phyloP scores from a whole-genome alignment of 2,888 invertebrate species.

The Trachelus troglodyta region DNA sequence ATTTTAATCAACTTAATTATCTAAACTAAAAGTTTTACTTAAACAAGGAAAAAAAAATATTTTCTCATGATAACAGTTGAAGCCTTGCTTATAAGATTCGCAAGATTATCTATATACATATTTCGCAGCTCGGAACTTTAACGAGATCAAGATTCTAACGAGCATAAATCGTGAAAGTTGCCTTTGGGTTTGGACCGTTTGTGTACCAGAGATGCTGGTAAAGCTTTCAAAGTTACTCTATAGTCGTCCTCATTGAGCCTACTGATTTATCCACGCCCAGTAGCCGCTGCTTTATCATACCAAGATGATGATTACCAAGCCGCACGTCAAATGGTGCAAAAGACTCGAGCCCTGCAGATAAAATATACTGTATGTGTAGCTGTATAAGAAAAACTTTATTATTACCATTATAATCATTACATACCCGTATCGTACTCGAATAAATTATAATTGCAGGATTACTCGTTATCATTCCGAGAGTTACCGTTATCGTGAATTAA shows the following conservation, averaged over 20 bases:
- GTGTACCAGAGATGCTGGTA: slow-evolving; percentile 6
- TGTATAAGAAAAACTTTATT: background rate
- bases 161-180: background rate
- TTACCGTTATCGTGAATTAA: background rate
- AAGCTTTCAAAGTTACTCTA: slow-evolving; percentile 23
- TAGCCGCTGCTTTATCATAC: slow-evolving; percentile 60
- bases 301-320: slow-evolving; percentile 58
- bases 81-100: background rate
- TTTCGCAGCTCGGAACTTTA: background rate
- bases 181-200: background rate
- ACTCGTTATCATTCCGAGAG: slow-evolving; percentile 26
- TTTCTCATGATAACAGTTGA: background rate
- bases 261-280: slow-evolving; percentile 63
- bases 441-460: slow-evolving; percentile 47
- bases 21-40: background rate
- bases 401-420: background rate
- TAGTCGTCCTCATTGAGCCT: slow-evolving; percentile 34
- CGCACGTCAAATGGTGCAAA: slow-evolving; percentile 47
- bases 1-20: background rate
- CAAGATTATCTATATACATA: background rate
- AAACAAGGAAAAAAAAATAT: background rate
- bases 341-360: slow-evolving; percentile 25
- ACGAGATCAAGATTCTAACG: background rate
- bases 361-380: slow-evolving; percentile 21
- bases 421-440: slow-evolving; percentile 46